Evolutionary conservation across 2,113 vertebrate genomes (phyloP).

Genomic region (Pollachius pollachius): DNA sequence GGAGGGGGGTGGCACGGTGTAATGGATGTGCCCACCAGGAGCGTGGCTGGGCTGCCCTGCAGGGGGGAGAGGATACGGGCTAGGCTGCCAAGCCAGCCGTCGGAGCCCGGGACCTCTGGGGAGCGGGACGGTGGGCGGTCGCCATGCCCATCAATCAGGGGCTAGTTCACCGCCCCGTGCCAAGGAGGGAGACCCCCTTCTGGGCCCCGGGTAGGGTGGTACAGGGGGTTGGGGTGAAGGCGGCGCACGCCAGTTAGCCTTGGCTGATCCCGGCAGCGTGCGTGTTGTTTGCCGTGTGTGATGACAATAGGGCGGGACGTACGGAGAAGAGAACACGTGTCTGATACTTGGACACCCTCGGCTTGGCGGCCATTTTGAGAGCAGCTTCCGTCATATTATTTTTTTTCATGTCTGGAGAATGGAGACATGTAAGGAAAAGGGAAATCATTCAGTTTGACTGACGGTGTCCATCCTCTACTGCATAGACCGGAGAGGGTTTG

Average conservation of each 20-base stretch:
- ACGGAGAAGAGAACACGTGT: too few relatives aligned
- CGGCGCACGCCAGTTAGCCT: slow-evolving; percentile 44
- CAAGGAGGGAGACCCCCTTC: slow-evolving; percentile 67
- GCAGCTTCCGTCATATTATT: too few relatives aligned
- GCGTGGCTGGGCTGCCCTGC: slow-evolving; percentile 69
- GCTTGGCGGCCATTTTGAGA: too few relatives aligned
- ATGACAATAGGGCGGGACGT: too few relatives aligned
- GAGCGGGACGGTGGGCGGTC: slow-evolving; percentile 68
- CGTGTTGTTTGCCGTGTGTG: too few relatives aligned
- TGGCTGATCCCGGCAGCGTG: too few relatives aligned
- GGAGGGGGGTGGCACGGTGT: slow-evolving; percentile 65
- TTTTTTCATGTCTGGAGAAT: too few relatives aligned
- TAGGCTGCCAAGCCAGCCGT: slow-evolving; percentile 71
- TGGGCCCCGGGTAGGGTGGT: slow-evolving; percentile 59
- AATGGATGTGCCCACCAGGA: slow-evolving; percentile 80
- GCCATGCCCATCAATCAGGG: slow-evolving; percentile 78
- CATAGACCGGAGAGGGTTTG: too few relatives aligned
- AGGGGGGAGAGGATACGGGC: slow-evolving; percentile 55
- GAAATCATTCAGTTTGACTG: too few relatives aligned
- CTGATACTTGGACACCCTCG: too few relatives aligned
- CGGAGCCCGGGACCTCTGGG: slow-evolving; percentile 62
- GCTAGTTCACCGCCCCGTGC: slow-evolving; percentile 75
- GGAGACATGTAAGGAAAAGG: too few relatives aligned
- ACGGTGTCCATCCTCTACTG: too few relatives aligned
- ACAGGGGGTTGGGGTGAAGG: slow-evolving; percentile 58